Evolutionary conservation across 2,888 invertebrate genomes (phyloP).

Genomic region (Priapulus caudatus): DNA sequence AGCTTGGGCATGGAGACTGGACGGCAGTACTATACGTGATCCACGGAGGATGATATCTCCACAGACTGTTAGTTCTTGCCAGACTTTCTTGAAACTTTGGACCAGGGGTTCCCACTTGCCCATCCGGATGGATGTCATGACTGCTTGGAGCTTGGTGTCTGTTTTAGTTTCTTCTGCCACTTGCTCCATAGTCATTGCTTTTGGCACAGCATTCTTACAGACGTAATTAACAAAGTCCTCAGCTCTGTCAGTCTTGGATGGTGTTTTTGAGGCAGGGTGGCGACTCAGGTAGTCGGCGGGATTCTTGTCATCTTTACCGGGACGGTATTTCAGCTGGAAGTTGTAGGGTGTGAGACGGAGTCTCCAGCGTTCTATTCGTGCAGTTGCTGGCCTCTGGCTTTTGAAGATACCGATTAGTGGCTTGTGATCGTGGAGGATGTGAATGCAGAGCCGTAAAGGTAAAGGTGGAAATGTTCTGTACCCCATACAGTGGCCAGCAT

Average conservation of each 20-base stretch:
- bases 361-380: neutral
- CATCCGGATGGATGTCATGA: neutral
- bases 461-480: neutral
- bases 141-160: neutral
- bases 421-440: neutral
- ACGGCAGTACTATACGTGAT: neutral
- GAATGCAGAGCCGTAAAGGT: neutral
- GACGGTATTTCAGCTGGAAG: neutral
- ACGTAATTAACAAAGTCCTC: neutral
- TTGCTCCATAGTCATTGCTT: neutral
- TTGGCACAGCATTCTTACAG: neutral
- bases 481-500: neutral
- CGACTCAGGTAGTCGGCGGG: constrained; percentile 3
- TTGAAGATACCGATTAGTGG: neutral
- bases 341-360: neutral
- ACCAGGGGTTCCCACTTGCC: neutral
- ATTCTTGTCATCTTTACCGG: neutral
- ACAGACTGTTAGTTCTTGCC: too few relatives aligned
- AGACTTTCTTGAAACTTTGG: constrained; percentile 1
- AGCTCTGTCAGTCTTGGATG: neutral
- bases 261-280: neutral
- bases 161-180: neutral
- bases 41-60: neutral
- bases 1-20: neutral
- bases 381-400: neutral